phyloP scores from a whole-genome alignment of 2,797 vertebrate species.

The Bradypodion pumilum region DNA sequence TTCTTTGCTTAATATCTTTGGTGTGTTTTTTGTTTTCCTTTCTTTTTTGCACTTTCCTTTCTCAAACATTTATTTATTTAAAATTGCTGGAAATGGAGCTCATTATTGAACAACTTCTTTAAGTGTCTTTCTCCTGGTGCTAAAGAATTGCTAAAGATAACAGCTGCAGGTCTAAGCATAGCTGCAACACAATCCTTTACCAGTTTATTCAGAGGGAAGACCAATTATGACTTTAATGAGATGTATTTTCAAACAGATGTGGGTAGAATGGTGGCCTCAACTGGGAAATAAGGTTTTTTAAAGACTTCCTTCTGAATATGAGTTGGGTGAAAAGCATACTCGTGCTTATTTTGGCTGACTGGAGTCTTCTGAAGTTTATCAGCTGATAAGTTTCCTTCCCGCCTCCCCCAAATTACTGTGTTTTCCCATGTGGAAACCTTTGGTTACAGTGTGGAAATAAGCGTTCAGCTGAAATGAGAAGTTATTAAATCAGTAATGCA shows the following conservation, averaged over 20 bases:
- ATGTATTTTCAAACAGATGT: not conserved
- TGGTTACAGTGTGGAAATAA: conserved; percentile 63
- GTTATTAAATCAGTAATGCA: conserved; percentile 72
- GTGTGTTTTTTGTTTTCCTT: no score
- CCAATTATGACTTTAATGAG: not conserved
- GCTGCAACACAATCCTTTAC: not conserved
- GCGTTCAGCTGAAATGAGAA: conserved; percentile 69
- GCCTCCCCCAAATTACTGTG: conserved; percentile 62
- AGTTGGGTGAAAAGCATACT: conserved; percentile 42
- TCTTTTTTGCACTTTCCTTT: not conserved
- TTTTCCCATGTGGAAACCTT: conserved; percentile 74
- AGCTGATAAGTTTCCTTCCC: conserved; percentile 65
- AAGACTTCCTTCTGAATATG: not conserved
- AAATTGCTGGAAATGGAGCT: conserved; percentile 16
- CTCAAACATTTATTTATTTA: conserved; percentile 37
- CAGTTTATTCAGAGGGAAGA: not conserved
- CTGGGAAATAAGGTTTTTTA: not conserved
- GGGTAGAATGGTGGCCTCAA: not conserved
- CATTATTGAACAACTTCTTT: conserved; percentile 32
- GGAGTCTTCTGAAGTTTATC: conserved; percentile 68
- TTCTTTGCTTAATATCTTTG: no score
- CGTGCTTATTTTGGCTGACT: conserved; percentile 53
- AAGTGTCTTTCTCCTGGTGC: conserved; percentile 28
- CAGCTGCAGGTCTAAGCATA: not conserved
- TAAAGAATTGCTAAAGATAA: conserved; percentile 44